A percentile compares a stretch with the other conserved stretches of the same genome.
Conservation (phyloP, 1,140 invertebrate genomes). For the Paramacrobiotus metropolitanus region DNA sequence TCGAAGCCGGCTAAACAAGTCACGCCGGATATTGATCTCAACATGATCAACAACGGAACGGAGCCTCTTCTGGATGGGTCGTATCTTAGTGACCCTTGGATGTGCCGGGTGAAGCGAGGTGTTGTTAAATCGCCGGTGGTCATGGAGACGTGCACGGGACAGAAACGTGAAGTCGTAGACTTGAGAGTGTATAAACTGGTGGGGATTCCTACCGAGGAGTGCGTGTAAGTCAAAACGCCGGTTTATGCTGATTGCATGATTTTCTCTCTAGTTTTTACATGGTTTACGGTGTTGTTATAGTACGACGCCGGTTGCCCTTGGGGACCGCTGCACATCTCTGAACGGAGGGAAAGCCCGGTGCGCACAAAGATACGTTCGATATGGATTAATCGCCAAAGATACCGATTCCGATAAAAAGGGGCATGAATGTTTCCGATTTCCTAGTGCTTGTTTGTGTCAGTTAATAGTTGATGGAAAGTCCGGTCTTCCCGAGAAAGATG, state of each 20-base stretch:
- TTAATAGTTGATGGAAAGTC: neutral
- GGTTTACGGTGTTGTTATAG: neutral
- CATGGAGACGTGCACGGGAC: neutral
- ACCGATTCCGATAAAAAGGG: neutral
- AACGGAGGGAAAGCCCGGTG: neutral
- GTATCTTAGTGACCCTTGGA: conserved; percentile 1
- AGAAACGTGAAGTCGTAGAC: neutral
- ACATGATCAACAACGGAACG: neutral
- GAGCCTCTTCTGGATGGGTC: neutral
- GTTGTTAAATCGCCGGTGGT: neutral
- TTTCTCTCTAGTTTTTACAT: neutral
- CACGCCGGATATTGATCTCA: neutral
- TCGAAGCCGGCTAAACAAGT: neutral
- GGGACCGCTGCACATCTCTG: neutral
- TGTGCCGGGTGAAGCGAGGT: neutral
- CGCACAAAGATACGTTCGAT: neutral
- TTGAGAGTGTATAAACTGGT: neutral
- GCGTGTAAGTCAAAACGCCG: neutral
- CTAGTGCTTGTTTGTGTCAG: conserved; percentile 1
- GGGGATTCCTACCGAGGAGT: neutral
- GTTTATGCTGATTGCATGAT: neutral
- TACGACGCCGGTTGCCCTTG: neutral
- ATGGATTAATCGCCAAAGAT: neutral
- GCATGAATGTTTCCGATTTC: conserved; percentile 4
- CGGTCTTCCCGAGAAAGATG: neutral